Percentiles rank a stretch among this genome's conserved stretches.
These are phyloP conservation scores for Drymodes brunneopygia DNA, from an alignment of 2,113 vertebrate genomes.

Conservation along the genomic window DNA sequence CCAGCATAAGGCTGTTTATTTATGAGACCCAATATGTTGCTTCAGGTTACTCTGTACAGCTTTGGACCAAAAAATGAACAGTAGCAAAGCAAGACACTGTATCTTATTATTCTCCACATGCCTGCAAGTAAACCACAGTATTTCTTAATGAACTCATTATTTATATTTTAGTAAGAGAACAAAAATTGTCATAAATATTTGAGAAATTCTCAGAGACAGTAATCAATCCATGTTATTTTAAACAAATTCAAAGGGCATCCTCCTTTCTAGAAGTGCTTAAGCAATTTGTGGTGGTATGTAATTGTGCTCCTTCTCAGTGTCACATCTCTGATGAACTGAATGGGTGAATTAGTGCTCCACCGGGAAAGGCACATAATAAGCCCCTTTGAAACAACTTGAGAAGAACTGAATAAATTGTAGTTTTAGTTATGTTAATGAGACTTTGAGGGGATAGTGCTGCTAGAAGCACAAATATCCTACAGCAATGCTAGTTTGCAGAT, in stretches of 20 bases:
- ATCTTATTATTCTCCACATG: neutral
- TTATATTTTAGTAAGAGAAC: neutral
- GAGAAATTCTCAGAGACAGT: neutral
- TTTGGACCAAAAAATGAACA: neutral
- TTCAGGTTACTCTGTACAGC: neutral
- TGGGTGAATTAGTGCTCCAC: neutral
- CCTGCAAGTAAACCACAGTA: neutral
- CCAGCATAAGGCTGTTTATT: neutral
- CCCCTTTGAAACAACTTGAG: neutral
- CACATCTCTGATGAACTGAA: neutral
- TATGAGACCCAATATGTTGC: neutral
- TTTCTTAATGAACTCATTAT: neutral
- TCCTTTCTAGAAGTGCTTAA: neutral
- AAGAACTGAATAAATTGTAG: constrained; percentile 7
- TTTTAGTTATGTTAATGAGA: constrained; percentile 29
- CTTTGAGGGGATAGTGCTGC: neutral
- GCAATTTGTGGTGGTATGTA: neutral
- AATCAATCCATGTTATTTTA: neutral
- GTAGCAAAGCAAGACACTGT: neutral
- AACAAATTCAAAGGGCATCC: neutral
- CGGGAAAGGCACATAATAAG: neutral
- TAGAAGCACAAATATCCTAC: neutral
- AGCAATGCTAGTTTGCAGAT: neutral
- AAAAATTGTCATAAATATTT: neutral
- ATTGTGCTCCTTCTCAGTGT: neutral